Conservation (phyloP, 2,113 vertebrate genomes). For the Corynorhinus townsendii region DNA sequence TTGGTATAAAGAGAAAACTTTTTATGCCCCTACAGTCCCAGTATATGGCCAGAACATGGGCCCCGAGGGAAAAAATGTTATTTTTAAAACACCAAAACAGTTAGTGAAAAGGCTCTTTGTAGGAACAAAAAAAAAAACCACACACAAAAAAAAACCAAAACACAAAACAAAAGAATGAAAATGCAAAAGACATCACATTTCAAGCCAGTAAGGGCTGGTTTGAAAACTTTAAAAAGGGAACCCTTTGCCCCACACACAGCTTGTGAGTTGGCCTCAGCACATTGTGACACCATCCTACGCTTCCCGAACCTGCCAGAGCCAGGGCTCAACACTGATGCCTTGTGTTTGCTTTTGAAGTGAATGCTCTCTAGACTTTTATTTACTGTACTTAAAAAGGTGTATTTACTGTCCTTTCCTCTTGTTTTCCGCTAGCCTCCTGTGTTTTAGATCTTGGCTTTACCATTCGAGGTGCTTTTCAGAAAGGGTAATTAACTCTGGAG, state of each 20-base stretch:
- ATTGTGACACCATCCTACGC: not conserved
- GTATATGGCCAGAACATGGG: not conserved
- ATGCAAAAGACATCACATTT: constrained; percentile 60
- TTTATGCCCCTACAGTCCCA: not conserved
- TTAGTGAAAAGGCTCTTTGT: constrained; percentile 59
- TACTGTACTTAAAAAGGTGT: not conserved
- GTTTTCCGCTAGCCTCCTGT: not conserved
- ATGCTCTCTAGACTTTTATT: not conserved
- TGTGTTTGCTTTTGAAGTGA: not conserved
- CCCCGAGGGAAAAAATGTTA: not conserved
- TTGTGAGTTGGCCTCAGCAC: constrained; percentile 28
- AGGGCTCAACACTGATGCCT: not conserved
- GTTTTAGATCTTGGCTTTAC: not conserved
- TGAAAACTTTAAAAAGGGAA: constrained; percentile 46
- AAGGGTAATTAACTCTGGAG: not conserved
- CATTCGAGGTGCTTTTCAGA: not conserved
- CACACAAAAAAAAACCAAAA: not conserved
- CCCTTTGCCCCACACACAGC: not conserved
- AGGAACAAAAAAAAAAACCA: constrained; percentile 10
- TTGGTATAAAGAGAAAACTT: not conserved
- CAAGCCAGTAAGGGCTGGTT: constrained; percentile 32
- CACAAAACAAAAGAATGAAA: constrained; percentile 57
- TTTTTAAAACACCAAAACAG: constrained; percentile 15
- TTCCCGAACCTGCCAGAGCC: constrained; percentile 4
- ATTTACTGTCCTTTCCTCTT: not conserved